Base-by-base conservation (phyloP, 2,113 vertebrate species). In the Pithys albifrons region DNA sequence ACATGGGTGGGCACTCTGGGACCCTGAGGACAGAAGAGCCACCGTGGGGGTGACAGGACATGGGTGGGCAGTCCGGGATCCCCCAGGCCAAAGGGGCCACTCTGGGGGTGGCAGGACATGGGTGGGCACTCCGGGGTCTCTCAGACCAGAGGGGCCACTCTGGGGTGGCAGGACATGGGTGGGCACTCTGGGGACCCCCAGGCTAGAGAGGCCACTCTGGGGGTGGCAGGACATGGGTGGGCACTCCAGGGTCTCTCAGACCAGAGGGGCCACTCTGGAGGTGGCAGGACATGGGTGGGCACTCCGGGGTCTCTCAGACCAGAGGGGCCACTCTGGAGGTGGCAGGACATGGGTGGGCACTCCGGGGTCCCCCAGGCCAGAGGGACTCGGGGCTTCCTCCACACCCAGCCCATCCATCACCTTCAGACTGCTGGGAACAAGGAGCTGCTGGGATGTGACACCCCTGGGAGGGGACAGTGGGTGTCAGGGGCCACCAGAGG, bases 21-120 rank as follows among this genome's bases (percentile, higher is more conserved):
- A 11, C 4, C 10, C 45, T 29, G 58, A n/a, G 51, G 25, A 9
- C 22, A 3, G 23, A 0, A 39, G 33, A 52, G 43, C 3, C 65
- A 12, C 52, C 2, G 0, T 0, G 2, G 43, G 67, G 74, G 14
- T 2, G 24, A n/a, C 52, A 4, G 27, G 37, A 5, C 43, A 4
- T 0, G 6, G 39, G 2, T 8, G 57, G 41, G 51, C 22, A 66
- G 15, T 11, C 31, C 1, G 1, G 6, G 23, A 11, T 17, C 4
- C 10, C 45, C 33, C 46, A 49, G 48, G 48, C 22, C 49, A 0
- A 27, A 0, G 45, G 33, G 52, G 43, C 4, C 59, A 13, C 51
- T 2, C 0, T 0, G 2, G 43, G 62, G 74, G 17, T 2, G 24
- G 37, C 52, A 5, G 27, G 37, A 5, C 43, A 4, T 0, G 5